These are phyloP conservation scores for Gila orcuttii DNA, from an alignment of 2,113 vertebrate genomes.

Conservation along the genomic window DNA sequence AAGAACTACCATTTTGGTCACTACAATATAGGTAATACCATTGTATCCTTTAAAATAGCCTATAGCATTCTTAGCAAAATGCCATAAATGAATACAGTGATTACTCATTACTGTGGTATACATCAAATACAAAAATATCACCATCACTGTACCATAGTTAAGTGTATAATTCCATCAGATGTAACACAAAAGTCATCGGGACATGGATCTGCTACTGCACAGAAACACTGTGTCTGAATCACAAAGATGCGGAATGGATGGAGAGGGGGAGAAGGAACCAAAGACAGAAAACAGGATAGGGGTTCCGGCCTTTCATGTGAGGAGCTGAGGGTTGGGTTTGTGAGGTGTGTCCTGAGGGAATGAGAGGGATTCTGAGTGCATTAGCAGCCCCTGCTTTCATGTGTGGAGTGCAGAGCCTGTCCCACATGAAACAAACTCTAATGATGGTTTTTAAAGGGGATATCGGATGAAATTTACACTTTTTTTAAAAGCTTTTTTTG, in stretches of 20 bases:
- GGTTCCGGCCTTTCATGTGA: slow-evolving; percentile 49
- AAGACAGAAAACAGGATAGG: not conserved
- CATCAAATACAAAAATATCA: not conserved
- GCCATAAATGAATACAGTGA: not conserved
- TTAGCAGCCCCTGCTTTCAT: slow-evolving; percentile 72
- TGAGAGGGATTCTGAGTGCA: slow-evolving; percentile 49
- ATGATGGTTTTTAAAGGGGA: slow-evolving; percentile 58
- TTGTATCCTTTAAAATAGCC: not conserved
- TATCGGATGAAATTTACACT: no score
- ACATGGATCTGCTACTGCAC: not conserved
- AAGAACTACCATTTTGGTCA: not conserved
- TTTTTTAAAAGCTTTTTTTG: no score
- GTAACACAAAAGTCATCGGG: not conserved
- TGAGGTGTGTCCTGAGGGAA: slow-evolving; percentile 56
- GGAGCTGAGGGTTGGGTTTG: slow-evolving; percentile 58
- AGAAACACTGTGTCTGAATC: not conserved
- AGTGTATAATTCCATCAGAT: not conserved
- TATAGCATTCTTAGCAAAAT: not conserved
- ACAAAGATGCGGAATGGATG: slow-evolving; percentile 12
- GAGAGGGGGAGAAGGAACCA: not conserved
- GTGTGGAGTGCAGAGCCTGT: slow-evolving; percentile 54
- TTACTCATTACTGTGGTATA: not conserved
- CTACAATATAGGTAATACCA: not conserved
- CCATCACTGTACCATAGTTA: not conserved
- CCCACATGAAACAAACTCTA: slow-evolving; percentile 68